Evolutionary conservation across 2,888 invertebrate genomes (phyloP).

Genomic region (Epistrophella euchroma): DNA sequence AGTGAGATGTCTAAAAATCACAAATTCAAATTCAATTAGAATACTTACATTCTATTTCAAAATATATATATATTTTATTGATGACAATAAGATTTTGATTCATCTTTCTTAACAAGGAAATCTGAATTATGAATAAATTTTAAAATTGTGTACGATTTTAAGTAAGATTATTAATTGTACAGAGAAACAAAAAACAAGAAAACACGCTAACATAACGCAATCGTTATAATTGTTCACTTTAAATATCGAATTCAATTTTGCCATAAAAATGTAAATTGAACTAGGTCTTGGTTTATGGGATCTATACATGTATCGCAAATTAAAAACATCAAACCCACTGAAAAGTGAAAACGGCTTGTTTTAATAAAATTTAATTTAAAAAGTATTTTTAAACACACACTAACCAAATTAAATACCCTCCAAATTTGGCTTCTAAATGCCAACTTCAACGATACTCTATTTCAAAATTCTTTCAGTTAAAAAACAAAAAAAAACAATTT

Average conservation of each 20-base stretch:
- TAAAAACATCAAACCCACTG: background rate
- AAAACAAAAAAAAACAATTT: background rate
- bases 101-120: too few species aligned
- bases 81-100: too few species aligned
- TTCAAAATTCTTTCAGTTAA: background rate
- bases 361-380: background rate
- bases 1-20: too few species aligned
- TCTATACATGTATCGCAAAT: background rate
- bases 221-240: too few species aligned
- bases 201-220: too few species aligned
- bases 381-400: background rate
- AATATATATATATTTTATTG: too few species aligned
- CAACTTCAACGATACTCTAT: background rate
- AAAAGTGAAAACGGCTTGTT: background rate
- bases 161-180: too few species aligned
- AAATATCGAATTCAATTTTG: background rate
- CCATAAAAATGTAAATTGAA: background rate
- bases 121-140: too few species aligned
- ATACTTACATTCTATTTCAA: too few species aligned
- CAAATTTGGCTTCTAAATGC: background rate
- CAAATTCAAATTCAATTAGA: too few species aligned
- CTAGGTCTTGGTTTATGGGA: background rate
- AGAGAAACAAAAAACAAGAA: too few species aligned
- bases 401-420: background rate
- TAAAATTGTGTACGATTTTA: too few species aligned